Conservation (phyloP, 2,113 vertebrate genomes). For the Petaurus breviceps region DNA sequence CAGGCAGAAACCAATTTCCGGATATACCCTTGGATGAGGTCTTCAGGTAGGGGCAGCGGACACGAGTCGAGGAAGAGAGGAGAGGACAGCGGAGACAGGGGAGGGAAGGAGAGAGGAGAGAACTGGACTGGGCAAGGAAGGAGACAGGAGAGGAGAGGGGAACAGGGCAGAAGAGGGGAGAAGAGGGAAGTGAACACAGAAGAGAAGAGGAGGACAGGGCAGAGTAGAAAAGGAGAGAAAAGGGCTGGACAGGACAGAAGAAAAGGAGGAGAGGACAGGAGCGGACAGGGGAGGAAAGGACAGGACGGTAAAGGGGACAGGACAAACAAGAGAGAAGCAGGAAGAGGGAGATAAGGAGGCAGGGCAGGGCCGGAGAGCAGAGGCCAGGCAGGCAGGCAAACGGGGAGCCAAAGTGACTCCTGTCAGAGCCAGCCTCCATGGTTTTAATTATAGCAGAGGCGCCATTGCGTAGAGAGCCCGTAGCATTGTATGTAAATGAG, state of each 20-base stretch:
- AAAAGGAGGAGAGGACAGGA: neutral
- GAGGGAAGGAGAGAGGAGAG: neutral
- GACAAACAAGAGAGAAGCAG: neutral
- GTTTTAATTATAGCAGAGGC: constrained; percentile 91
- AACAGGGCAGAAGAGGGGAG: constrained; percentile 37
- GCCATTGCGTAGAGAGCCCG: constrained; percentile 87
- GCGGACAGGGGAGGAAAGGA: neutral
- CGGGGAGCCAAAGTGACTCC: constrained; percentile 78
- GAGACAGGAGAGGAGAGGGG: too few relatives aligned
- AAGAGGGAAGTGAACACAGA: constrained; percentile 55
- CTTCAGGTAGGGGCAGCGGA: constrained; percentile 90
- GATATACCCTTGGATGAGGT: constrained; percentile 95
- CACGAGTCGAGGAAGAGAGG: constrained; percentile 58
- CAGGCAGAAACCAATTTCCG: constrained; percentile 91
- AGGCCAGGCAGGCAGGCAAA: constrained; percentile 65
- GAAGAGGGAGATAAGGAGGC: neutral
- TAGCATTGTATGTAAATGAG: constrained; percentile 94
- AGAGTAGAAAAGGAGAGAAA: neutral
- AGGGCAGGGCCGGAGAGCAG: neutral
- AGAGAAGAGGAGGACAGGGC: neutral
- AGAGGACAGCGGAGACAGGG: constrained; percentile 53
- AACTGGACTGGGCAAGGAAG: neutral
- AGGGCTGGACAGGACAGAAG: neutral
- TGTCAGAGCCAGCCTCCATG: constrained; percentile 86
- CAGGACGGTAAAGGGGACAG: too few relatives aligned